Conservation (phyloP, 1,140 invertebrate genomes). For the Drosophila grimshawi region DNA sequence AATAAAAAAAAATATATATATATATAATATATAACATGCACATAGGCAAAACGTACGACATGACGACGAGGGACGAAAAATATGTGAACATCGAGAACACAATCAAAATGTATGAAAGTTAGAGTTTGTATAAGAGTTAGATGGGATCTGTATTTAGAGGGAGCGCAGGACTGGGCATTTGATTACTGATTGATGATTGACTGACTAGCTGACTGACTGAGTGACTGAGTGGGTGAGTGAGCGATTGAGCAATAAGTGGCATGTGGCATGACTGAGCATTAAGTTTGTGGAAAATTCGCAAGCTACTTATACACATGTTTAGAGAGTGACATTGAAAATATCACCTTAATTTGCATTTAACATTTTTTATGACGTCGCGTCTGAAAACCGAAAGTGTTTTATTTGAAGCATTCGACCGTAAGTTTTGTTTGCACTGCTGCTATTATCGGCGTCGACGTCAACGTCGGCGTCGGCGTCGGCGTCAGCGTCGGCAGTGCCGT, state of each 20-base stretch:
- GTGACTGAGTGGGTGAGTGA: neutral
- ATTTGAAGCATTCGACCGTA: constrained; percentile 40
- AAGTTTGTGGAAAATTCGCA: constrained; percentile 41
- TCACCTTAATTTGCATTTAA: constrained; percentile 12
- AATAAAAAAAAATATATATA: constrained; percentile 36
- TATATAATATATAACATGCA: constrained; percentile 17
- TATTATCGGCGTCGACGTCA: constrained; percentile 14
- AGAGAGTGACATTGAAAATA: constrained; percentile 30
- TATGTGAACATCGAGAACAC: constrained; percentile 39
- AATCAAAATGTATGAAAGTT: constrained; percentile 40
- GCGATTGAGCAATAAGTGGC: constrained; percentile 5
- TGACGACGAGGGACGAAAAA: constrained; percentile 6
- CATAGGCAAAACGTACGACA: constrained; percentile 14
- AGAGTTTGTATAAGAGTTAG: constrained; percentile 6
- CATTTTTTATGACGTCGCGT: constrained; percentile 22
- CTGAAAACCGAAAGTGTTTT: constrained; percentile 53
- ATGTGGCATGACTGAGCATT: constrained; percentile 28
- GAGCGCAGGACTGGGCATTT: constrained; percentile 3
- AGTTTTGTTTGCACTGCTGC: constrained; percentile 31
- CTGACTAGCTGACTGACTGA: constrained; percentile 34
- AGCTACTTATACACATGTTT: constrained; percentile 2
- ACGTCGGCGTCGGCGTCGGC: constrained; percentile 21
- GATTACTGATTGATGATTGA: constrained; percentile 58
- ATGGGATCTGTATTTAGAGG: constrained; percentile 15
- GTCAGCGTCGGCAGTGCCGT: constrained; percentile 6